These are phyloP conservation scores for Monoplex corrugatus DNA, from an alignment of 2,888 invertebrate species.

Conservation along the genomic window DNA sequence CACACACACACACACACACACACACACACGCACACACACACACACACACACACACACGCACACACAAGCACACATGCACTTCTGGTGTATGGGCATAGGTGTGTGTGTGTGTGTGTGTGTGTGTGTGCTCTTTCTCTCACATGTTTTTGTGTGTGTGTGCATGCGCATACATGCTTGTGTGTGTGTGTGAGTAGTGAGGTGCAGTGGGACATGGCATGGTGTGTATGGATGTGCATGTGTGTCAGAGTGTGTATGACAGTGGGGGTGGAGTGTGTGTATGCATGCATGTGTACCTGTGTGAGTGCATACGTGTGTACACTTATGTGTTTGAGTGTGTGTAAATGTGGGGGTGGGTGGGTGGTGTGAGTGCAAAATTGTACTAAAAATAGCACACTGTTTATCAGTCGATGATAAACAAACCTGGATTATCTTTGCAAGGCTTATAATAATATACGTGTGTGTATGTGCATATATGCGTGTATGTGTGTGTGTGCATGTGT, in stretches of 20 bases:
- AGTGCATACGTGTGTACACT: neutral
- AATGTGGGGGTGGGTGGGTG: neutral
- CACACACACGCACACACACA: neutral
- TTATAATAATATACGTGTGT: too few relatives aligned
- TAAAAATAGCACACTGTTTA: too few relatives aligned
- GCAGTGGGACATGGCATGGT: too few relatives aligned
- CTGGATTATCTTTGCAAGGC: too few relatives aligned
- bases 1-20: neutral
- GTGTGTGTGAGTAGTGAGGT: neutral
- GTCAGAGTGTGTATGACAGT: neutral
- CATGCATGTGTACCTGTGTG: neutral
- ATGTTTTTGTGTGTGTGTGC: neutral
- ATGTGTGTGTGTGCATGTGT: constrained; percentile 20
- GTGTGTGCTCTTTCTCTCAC: too few relatives aligned
- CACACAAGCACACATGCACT: neutral
- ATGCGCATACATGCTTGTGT: neutral
- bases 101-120: constrained; percentile 18
- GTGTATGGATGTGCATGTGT: neutral
- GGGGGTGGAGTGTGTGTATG: constrained; percentile 1
- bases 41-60: neutral
- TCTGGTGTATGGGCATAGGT: neutral
- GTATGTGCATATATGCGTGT: neutral
- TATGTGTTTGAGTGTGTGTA: neutral
- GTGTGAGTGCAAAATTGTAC: too few relatives aligned
- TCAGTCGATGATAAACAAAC: too few relatives aligned